phyloP scores from a whole-genome alignment of 2,113 vertebrate genomes.

The Cichladusa arquata region DNA sequence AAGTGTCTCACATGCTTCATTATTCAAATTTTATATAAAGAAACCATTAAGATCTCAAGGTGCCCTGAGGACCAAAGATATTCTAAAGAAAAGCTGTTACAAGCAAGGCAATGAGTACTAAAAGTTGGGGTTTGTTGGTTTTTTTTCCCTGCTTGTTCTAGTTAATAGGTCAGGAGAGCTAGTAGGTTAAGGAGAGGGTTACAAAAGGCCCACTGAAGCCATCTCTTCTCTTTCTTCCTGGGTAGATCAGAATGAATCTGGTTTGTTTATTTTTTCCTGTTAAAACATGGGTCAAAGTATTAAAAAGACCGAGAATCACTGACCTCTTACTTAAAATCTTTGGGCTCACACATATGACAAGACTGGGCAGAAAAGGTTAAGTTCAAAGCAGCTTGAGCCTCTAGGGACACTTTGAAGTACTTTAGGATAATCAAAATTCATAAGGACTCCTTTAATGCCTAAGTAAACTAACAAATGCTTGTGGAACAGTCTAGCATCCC shows the following conservation, averaged over 20 bases:
- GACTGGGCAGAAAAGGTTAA: slow-evolving; percentile 39
- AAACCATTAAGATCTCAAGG: background rate
- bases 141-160: background rate
- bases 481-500: slow-evolving; percentile 22
- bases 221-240: background rate
- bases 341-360: slow-evolving; percentile 10
- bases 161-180: background rate
- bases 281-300: slow-evolving; percentile 39
- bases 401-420: slow-evolving; percentile 58
- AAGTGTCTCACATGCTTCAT: slow-evolving; percentile 28
- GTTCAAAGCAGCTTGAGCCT: slow-evolving; percentile 54
- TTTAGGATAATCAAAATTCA: slow-evolving; percentile 52
- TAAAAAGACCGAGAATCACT: slow-evolving; percentile 19
- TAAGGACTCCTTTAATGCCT: slow-evolving; percentile 56
- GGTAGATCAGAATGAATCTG: slow-evolving; percentile 7
- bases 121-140: background rate
- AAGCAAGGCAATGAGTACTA: background rate
- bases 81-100: background rate
- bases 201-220: slow-evolving; percentile 12
- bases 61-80: slow-evolving; percentile 14
- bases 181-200: background rate
- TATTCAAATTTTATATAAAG: slow-evolving; percentile 20
- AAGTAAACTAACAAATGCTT: slow-evolving; percentile 59
- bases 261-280: slow-evolving; percentile 48
- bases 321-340: slow-evolving; percentile 28